Evolutionary conservation across 1,140 invertebrate species (phyloP), one percentile per base, ranked within the genome.

Genomic region (Drosophila sp.): DNA sequence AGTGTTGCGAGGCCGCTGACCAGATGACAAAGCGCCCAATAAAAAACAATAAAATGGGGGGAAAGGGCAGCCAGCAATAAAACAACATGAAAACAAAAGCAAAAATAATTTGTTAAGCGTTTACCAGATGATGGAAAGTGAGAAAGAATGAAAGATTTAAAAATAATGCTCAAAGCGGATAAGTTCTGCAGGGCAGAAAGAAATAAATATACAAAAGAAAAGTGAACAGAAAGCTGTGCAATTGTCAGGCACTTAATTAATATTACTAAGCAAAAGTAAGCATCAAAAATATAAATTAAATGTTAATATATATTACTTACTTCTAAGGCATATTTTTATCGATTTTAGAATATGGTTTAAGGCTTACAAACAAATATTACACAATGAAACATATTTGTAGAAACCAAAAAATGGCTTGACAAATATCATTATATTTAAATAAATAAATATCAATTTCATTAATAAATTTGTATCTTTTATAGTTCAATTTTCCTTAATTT

Each of bases 11-110:
- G 40, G 27, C 14, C 27, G 51, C 72, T 58, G 67, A 64, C 64
- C 78, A 72, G 56, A 78, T 86, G 82, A 82, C 83, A 86, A 79
- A 87, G 72, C 80, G 63, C 53, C 64, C 74, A 67, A 86, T 80
- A 89, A 89, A 87, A 82, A 82, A 71, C 79, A 87, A 87, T 72
- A 69, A 76, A 80, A 53, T 38, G 13, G 16, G 7, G 9, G 9
- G n/a, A n/a, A n/a, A n/a, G 46, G 50, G 13, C 46, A 27, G 7
- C 41, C 34, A 21, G 4, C 34, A 43, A 53, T 32, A 64, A 45
- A 50, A 18, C 45, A 56, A 46, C 18, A 57, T 48, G 46, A 34
- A 61, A 43, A 62, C 54, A 75, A 64, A 76, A 45, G 57, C 29
- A 51, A 82, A 48, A 73, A 82, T 67, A 73, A 73, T 73, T 77